These are phyloP conservation scores for Chaetoderma sp. DNA, from an alignment of 2,888 invertebrate species.

Conservation along the genomic window DNA sequence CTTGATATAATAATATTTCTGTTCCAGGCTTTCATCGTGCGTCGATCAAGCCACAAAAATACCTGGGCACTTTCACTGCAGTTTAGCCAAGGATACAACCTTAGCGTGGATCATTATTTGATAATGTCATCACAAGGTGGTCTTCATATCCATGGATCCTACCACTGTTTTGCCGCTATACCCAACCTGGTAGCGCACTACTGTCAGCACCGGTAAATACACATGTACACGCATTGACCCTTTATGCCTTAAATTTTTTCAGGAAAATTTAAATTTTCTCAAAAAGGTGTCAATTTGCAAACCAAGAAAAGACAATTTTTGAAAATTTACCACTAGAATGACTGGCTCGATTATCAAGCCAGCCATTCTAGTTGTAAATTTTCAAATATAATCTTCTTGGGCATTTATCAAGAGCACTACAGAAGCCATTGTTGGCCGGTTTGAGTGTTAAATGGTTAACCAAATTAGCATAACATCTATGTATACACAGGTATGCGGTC, in stretches of 20 bases:
- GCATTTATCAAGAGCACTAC: background rate
- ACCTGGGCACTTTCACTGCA: conserved; percentile 96
- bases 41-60: conserved; percentile 91
- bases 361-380: no score
- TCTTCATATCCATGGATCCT: conserved; percentile 91
- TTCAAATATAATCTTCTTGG: background rate
- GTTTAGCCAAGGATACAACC: conserved; percentile 86
- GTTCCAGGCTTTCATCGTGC: conserved; percentile 89
- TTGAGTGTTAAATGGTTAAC: no score
- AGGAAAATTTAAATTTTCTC: no score
- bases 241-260: no score
- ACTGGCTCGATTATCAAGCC: no score
- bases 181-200: conserved; percentile 94
- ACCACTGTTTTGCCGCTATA: conserved; percentile 92
- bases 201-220: conserved; percentile 74
- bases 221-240: background rate
- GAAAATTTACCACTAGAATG: no score
- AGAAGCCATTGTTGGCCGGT: no score
- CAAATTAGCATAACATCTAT: no score
- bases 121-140: conserved; percentile 83
- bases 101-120: conserved; percentile 95
- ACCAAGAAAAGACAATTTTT: no score
- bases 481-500: no score
- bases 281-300: no score
- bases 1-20: background rate